Evolutionary conservation across 2,888 invertebrate genomes (phyloP).

Genomic region (Sepioteuthis lessoniana): DNA sequence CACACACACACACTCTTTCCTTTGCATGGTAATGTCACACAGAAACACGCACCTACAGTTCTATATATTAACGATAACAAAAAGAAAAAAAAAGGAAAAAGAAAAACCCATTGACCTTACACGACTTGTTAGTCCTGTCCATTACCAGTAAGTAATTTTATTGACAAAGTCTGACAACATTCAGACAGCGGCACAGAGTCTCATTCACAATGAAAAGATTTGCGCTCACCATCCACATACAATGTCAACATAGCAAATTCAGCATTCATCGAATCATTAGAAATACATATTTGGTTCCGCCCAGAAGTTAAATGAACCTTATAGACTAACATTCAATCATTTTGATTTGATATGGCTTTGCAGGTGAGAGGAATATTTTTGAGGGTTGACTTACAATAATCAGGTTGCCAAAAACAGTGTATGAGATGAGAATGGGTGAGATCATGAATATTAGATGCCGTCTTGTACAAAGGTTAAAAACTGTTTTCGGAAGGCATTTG

Average conservation of each 20-base stretch:
- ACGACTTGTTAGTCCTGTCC: constrained; percentile 33
- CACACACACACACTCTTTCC: too few relatives aligned
- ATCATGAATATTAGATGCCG: background rate
- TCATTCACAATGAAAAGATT: background rate
- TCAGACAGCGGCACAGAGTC: background rate
- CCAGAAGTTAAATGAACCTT: background rate
- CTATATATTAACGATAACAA: background rate
- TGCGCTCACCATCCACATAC: background rate
- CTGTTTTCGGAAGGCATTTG: background rate
- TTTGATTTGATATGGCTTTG: background rate
- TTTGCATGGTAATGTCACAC: too few relatives aligned
- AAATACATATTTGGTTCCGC: constrained; percentile 33
- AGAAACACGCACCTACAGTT: too few relatives aligned
- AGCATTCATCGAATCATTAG: background rate
- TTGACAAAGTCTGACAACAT: constrained; percentile 33
- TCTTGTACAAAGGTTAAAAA: background rate
- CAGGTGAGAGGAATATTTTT: background rate
- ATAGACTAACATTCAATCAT: background rate
- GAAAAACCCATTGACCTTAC: background rate
- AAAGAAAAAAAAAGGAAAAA: background rate
- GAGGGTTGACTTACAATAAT: background rate
- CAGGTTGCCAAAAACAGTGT: too few relatives aligned
- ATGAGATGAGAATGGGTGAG: background rate
- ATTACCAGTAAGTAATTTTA: background rate
- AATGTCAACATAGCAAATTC: background rate